These are phyloP conservation scores for Myotis davidii DNA, from an alignment of 2,113 vertebrate species.

Conservation along the genomic window DNA sequence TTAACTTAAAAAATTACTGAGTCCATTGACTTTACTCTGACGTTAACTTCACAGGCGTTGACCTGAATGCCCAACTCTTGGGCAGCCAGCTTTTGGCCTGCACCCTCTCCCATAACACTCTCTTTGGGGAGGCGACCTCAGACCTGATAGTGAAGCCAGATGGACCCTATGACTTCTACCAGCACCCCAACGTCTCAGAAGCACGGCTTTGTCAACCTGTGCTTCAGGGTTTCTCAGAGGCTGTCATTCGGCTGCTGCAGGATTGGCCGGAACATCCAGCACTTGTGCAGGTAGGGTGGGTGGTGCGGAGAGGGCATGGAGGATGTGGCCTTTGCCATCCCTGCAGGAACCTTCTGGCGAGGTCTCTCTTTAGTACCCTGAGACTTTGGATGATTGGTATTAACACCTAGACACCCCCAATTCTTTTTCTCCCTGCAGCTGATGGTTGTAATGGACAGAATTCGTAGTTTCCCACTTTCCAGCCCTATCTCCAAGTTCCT, in stretches of 20 bases:
- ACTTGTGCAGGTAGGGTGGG: constrained; percentile 91
- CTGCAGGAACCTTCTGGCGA: background rate
- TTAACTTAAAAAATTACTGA: background rate
- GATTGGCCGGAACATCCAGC: constrained; percentile 97
- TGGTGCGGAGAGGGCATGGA: background rate
- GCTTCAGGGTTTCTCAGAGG: constrained; percentile 87
- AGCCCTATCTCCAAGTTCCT: constrained; percentile 96
- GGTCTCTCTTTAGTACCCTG: background rate
- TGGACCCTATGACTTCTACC: constrained; percentile 96
- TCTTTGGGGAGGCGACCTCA: constrained; percentile 85
- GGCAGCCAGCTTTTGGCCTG: constrained; percentile 93
- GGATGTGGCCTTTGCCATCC: background rate
- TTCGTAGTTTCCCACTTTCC: constrained; percentile 92
- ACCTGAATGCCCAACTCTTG: constrained; percentile 90
- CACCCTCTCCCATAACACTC: constrained; percentile 91
- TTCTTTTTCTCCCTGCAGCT: constrained; percentile 84
- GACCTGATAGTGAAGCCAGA: constrained; percentile 86
- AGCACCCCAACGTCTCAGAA: constrained; percentile 93
- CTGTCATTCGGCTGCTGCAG: constrained; percentile 88
- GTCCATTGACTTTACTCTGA: background rate
- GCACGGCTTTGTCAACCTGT: constrained; percentile 91
- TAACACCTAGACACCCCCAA: background rate
- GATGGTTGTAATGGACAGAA: constrained; percentile 92
- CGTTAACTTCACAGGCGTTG: constrained; percentile 86
- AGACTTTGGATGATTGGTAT: background rate